Conservation (phyloP, 2,113 vertebrate genomes). For the Tretioscincus oriximinensis region DNA sequence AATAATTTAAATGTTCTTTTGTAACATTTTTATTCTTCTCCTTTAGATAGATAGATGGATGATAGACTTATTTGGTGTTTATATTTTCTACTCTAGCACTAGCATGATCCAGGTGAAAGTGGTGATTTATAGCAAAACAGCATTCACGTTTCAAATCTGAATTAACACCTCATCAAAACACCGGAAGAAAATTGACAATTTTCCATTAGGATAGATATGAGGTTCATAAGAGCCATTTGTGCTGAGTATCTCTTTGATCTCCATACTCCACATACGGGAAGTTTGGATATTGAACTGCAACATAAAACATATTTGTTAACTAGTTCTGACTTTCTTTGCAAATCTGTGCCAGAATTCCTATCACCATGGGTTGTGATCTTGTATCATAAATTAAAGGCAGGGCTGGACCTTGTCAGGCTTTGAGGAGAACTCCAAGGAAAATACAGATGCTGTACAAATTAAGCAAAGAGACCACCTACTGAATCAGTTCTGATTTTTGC, state of each 20-base stretch:
- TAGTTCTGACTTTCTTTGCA: constrained; percentile 28
- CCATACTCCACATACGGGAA: constrained; percentile 1
- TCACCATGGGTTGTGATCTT: constrained; percentile 53
- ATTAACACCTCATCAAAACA: background rate
- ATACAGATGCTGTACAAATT: constrained; percentile 66
- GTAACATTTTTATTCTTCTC: too few species aligned
- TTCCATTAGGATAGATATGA: background rate
- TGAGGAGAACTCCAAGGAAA: constrained; percentile 62
- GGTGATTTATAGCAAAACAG: background rate
- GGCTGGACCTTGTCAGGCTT: constrained; percentile 60
- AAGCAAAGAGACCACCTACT: constrained; percentile 66
- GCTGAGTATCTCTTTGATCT: constrained; percentile 23
- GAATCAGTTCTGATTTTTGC: constrained; percentile 55
- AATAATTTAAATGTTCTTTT: too few species aligned
- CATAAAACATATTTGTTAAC: constrained; percentile 47
- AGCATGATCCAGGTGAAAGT: background rate
- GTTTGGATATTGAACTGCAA: constrained; percentile 26
- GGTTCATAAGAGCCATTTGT: constrained; percentile 14
- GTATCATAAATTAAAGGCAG: constrained; percentile 62
- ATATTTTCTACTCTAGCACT: too few species aligned
- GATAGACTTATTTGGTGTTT: too few species aligned
- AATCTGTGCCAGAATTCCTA: constrained; percentile 21
- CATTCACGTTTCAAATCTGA: background rate
- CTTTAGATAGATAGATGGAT: too few species aligned
- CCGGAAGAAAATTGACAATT: background rate